Evolutionary conservation across 2,888 invertebrate genomes (phyloP).

Genomic region (Tineola bisselliella): DNA sequence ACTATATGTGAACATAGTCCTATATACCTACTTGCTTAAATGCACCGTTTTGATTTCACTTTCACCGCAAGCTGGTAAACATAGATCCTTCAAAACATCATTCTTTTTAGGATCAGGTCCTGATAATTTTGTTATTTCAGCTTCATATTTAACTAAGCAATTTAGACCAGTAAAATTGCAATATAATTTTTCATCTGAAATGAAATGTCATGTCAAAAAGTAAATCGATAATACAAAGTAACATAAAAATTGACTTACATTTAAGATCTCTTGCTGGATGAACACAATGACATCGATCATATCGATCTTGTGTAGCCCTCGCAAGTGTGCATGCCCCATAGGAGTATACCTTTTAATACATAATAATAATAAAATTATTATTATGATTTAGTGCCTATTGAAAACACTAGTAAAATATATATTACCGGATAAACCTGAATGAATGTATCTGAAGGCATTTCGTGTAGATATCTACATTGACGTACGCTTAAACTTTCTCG

Average conservation of each 20-base stretch:
- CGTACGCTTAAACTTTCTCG: slow-evolving; percentile 53
- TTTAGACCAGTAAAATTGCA: slow-evolving; percentile 67
- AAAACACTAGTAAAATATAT: slow-evolving; percentile 19
- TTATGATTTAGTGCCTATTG: slow-evolving; percentile 8
- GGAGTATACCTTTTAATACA: slow-evolving; percentile 38
- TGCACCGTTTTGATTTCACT: slow-evolving; percentile 49
- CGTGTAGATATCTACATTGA: slow-evolving; percentile 67
- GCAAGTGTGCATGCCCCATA: slow-evolving; percentile 51
- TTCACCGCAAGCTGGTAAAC: slow-evolving; percentile 69
- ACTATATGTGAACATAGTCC: too few relatives aligned
- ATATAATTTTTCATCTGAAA: slow-evolving; percentile 48
- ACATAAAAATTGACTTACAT: slow-evolving; percentile 46
- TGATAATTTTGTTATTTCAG: slow-evolving; percentile 45
- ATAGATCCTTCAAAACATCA: slow-evolving; percentile 34
- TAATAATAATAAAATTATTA: background rate
- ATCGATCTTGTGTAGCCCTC: slow-evolving; percentile 33
- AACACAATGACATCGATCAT: slow-evolving; percentile 46
- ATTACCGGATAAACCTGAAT: slow-evolving; percentile 35
- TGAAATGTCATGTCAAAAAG: background rate
- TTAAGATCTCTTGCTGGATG: slow-evolving; percentile 43
- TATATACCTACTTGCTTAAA: slow-evolving; percentile 24
- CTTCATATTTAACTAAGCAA: slow-evolving; percentile 49
- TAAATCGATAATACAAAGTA: too few relatives aligned
- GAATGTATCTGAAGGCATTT: slow-evolving; percentile 38
- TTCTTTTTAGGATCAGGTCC: slow-evolving; percentile 37